Percentiles rank a stretch among this genome's conserved stretches.
phyloP scores from a whole-genome alignment of 2,888 invertebrate species.

The Caenorhabditis sulstoni region DNA sequence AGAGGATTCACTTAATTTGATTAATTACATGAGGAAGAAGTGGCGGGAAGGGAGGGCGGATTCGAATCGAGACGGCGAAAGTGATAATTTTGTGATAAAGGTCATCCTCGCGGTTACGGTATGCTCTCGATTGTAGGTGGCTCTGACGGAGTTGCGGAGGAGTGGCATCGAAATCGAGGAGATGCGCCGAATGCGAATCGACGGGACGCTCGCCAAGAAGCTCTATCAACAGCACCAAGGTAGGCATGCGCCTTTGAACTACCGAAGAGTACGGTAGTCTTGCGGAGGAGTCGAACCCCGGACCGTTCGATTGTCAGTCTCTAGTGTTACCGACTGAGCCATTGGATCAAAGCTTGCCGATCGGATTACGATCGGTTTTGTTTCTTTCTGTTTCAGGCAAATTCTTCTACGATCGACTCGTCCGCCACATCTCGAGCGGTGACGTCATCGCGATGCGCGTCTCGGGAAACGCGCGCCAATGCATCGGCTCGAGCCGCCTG shows the following conservation, averaged over 20 bases:
- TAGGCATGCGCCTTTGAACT: too few relatives aligned
- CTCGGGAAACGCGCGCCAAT: constrained; percentile 56
- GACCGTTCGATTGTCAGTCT: too few relatives aligned
- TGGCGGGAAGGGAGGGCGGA: background rate
- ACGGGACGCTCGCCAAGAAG: constrained; percentile 35
- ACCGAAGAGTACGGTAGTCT: too few relatives aligned
- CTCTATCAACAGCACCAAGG: constrained; percentile 64
- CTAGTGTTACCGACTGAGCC: too few relatives aligned
- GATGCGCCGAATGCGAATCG: constrained; percentile 53
- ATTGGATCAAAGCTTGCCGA: too few relatives aligned
- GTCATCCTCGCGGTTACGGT: too few relatives aligned
- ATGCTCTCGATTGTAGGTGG: too few relatives aligned
- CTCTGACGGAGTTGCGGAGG: constrained; percentile 41
- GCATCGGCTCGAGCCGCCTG: constrained; percentile 63
- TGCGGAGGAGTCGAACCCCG: too few relatives aligned
- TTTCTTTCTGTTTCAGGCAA: constrained; percentile 62
- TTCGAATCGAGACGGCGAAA: background rate
- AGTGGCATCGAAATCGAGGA: constrained; percentile 59
- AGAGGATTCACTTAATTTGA: constrained; percentile 22
- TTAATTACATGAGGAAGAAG: constrained; percentile 9
- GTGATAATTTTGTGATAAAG: background rate
- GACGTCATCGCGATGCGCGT: constrained; percentile 69
- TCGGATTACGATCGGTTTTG: too few relatives aligned
- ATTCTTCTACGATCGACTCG: constrained; percentile 74
- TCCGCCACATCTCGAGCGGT: constrained; percentile 69